Evolutionary conservation across 2,113 vertebrate species (phyloP), one percentile per base, ranked within the genome.

Genomic region (Megaptera novaeangliae): DNA sequence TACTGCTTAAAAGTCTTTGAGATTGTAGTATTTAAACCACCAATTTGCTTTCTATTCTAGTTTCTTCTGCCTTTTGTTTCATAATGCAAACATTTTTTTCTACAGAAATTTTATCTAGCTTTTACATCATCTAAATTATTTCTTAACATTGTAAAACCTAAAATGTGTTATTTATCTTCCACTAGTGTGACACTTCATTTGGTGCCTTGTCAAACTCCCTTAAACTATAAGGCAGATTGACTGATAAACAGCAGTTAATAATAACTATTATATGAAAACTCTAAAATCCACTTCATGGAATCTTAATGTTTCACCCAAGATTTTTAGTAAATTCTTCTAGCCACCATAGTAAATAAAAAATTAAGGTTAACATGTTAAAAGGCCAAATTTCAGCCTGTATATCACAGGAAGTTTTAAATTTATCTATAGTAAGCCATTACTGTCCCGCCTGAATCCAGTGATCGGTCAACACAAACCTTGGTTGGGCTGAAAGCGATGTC

Each of bases 71-170:
- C 59, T 85, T 96, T 88, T 86, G 72, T 87, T 86, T 86, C 55
- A 39, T 75, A 68, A 80, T 83, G 21, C 34, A 52, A 63, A 93
- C 55, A 44, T 52, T 36, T 44, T 69, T 64, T 81, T 81, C 31
- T 89, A 34, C 5, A 84, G n/a, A 87, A 95, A 87, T 57, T 87
- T 82, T 66, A 91, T 64, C 46, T 88, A 64, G 44, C 18, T 92
- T 96, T 89, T 77, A 88, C 66, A 41, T 81, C 74, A 71, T 75
- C 15, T 23, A 74, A 49, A 55, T 66, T 88, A 46, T 92, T 96
- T 96, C 29, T 77, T 92, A 88, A 80, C 21, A 41, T 72, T 88
- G 2, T 97, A 46, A 97, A 97, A 61, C 34, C 75, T 82, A 57
- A 91, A 93, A 31, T 84, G 41, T 75, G 6, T 57, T 84, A 31